Base-by-base conservation (phyloP, 2,888 invertebrate genomes). In the Cataglyphis livida region DNA sequence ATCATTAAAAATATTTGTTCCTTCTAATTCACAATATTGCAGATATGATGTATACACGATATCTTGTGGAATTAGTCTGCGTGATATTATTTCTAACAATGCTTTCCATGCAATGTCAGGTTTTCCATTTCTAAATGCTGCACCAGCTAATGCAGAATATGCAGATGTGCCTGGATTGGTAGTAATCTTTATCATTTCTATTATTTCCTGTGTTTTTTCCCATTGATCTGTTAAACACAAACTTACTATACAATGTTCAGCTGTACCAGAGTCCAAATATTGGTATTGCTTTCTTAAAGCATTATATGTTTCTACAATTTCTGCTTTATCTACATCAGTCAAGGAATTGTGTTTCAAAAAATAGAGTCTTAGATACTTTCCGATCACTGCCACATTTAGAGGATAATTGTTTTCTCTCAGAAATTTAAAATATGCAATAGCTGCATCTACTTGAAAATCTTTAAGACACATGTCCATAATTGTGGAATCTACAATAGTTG, bases 181-280 rank as follows among this genome's bases (percentile, higher is more conserved):
- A 3, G 38, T 64, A 6, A 96, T 62, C 91, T 96, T 95, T 70
- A 96, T 95, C 92, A 96, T 96, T 71, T 96, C 95, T 35, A 97
- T 92, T 18, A 97, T 94, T 87, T 96, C 95, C 0, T 96, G 75
- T 59, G 96, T 95, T 82, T 96, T 95, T 88, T 95, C 95, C 97
- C 97, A 98, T 87, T 96, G 95, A 79, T 95, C 93, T 10, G 97
- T 97, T 28, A 95, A 91, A 87, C 96, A 96, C 3, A 98, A 92
- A 0, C 96, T 97, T 84, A 95, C 94, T 81, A 97, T 95, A 7
- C 97, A 93, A 91, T 95, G 94, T 91, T 97, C 96, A 89, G 96
- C 95, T 25, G 97, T 96, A 3, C 91, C 92, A 21, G 94, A 94
- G 94, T 97, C 97, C 71, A 97, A 92, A 0, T 96, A 91, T 73